These are phyloP conservation scores for Miichthys miiuy DNA, from an alignment of 2,797 vertebrate species.

Conservation along the genomic window DNA sequence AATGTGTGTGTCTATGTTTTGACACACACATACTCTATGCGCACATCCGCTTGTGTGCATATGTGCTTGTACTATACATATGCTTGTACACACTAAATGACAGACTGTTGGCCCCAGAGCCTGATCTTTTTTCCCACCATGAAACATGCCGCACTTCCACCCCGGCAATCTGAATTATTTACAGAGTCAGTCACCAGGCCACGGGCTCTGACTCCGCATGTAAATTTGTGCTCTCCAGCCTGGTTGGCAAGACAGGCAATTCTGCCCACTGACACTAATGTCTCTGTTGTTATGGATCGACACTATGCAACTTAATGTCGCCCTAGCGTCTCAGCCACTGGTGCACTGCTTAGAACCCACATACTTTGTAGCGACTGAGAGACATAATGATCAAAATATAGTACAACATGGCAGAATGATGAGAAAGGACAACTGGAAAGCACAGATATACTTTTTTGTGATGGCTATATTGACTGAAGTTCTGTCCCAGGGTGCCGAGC, in stretches of 20 bases:
- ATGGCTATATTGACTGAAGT: background rate
- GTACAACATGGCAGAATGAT: conserved; percentile 2
- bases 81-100: conserved; percentile 42
- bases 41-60: background rate
- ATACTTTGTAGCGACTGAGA: conserved; percentile 6
- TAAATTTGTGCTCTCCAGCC: conserved; percentile 55
- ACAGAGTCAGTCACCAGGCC: conserved; percentile 69
- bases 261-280: conserved; percentile 62
- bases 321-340: conserved; percentile 24
- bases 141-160: conserved; percentile 61
- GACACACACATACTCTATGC: background rate
- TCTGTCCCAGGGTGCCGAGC: background rate
- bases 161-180: conserved; percentile 77
- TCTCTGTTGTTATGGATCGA: conserved; percentile 68
- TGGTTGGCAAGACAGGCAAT: conserved; percentile 55
- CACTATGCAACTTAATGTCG: conserved; percentile 54
- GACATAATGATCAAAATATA: conserved; percentile 1
- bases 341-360: conserved; percentile 25
- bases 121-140: conserved; percentile 41
- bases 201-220: conserved; percentile 62
- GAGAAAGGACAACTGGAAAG: background rate
- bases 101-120: conserved; percentile 46
- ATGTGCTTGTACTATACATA: conserved; percentile 12
- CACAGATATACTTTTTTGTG: background rate
- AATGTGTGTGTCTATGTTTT: conserved; percentile 21